Evolutionary conservation across 1,140 invertebrate genomes (phyloP), one percentile per base, ranked within the genome.

Genomic region (Paramacrobiotus metropolitanus): DNA sequence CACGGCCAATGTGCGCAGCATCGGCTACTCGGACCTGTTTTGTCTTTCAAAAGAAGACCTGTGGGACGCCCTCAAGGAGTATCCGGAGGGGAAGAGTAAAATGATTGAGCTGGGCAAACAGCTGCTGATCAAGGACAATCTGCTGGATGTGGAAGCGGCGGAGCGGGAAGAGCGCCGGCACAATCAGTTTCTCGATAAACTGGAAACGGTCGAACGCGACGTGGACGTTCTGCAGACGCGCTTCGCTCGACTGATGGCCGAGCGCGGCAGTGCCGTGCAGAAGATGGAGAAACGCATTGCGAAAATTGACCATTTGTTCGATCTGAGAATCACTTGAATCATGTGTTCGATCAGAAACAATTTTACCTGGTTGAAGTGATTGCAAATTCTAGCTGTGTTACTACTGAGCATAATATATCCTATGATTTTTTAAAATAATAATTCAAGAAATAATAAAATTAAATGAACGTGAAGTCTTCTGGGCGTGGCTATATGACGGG

Each of bases 1-100:
- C 61, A 93, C 90, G 65, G 91, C 91, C 15, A 90, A 96, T 70
- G 91, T 96, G 0, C 77, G 88, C 62, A 93, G 89, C 0, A 89
- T 96, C 1, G 91, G 91, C 0, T 96, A 94, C 68, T 89, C 89
- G 0, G 91, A 95, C 70, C 76, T 96, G 1, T 94, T 96, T 72
- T 91, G 88, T 34, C 73, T 96, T 0, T 93, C 89, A 0, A 77
- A 89, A n/a, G 89, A 95, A 73, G 90, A 94, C 68, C 88, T 95
- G 0, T 70, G 95, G 9, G 81, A 83, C 0, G 90, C 90, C 1
- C 88, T 95, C 82, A 93, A 92, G 71, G 90, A 96, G 70, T 93
- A 95, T 67, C 91, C 90, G 0, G 89, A 94, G 71, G 91, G 48
- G 4, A 55, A 55, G 24, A 55, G 28, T 0, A 55, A 55, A 24